Evolutionary conservation across 2,888 invertebrate genomes (phyloP), one percentile per base, ranked within the genome.

Genomic region (Eupithecia centaureata): DNA sequence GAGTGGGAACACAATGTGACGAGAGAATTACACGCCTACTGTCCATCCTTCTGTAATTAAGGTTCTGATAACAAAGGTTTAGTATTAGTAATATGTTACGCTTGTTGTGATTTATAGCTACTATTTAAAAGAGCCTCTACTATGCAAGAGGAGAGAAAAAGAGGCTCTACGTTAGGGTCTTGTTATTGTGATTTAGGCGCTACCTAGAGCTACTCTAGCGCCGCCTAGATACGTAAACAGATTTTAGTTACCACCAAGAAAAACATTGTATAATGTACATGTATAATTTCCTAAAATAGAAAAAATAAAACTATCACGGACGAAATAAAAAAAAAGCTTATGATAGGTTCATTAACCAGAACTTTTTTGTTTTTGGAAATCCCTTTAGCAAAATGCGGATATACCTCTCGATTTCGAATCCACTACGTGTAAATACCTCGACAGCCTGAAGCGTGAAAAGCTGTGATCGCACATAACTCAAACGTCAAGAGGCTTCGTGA

Each of bases 401-500:
- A n/a, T n/a, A n/a, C n/a, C n/a, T n/a, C n/a, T 58, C 51, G 51
- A 70, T 61, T 61, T 22, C n/a, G 5, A 52, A 67, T 63, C 65
- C 30, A 61, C 63, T 61, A 61, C 30, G 64, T 56, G 61, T 62
- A 70, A 66, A 70, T 75, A 60, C 73, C 67, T 72, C 63, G 67
- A 67, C 72, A 71, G 70, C 77, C 75, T 78, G 79, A 79, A 82
- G 80, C 79, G 81, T 80, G 78, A 78, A 80, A 80, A 74, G 77
- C 77, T 72, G 77, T 76, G 82, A 77, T 74, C 80, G 79, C 79
- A 82, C 85, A 88, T 88, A 87, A 86, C 85, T 89, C 88, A 88
- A 86, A 87, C 81, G 88, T 87, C 88, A 85, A 79, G 83, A 80
- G 83, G 79, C 84, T 82, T 81, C 87, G 86, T 85, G 87, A 87